These are phyloP conservation scores for Podarcis lilfordi DNA, from an alignment of 2,797 vertebrate genomes.

Conservation along the genomic window DNA sequence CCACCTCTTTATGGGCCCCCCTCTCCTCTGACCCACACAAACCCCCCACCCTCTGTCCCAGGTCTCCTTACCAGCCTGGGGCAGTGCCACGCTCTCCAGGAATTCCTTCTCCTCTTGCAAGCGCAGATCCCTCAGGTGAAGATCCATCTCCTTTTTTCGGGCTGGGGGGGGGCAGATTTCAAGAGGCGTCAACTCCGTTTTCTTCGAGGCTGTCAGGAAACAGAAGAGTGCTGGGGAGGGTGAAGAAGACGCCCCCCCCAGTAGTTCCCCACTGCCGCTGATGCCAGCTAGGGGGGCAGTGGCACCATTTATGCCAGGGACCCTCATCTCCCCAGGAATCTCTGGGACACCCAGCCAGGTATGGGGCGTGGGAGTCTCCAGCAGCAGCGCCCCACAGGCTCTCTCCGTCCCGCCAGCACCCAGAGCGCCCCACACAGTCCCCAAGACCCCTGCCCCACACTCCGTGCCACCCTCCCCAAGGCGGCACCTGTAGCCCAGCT, in stretches of 20 bases:
- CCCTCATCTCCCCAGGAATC: too few relatives aligned
- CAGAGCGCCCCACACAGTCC: neutral
- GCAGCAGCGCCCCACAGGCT: neutral
- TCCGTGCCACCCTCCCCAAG: neutral
- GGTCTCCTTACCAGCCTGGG: constrained; percentile 76
- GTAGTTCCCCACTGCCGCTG: too few relatives aligned
- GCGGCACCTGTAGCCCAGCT: neutral
- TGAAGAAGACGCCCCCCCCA: neutral
- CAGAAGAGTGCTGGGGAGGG: neutral
- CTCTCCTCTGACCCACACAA: too few relatives aligned
- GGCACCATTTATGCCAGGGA: too few relatives aligned
- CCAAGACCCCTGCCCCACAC: too few relatives aligned
- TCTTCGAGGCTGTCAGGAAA: neutral
- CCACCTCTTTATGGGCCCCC: too few relatives aligned
- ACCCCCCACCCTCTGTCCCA: neutral
- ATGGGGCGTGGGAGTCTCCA: too few relatives aligned
- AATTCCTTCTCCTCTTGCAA: constrained; percentile 81
- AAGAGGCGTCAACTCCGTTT: neutral
- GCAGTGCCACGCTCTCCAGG: constrained; percentile 77
- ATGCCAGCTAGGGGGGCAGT: neutral
- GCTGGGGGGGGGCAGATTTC: neutral
- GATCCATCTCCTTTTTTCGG: constrained; percentile 77
- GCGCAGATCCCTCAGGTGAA: constrained; percentile 77
- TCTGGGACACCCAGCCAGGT: too few relatives aligned
- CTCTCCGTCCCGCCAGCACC: too few relatives aligned